Evolutionary conservation across 2,113 vertebrate species (phyloP), one percentile per base, ranked within the genome.

Genomic region (Prunella himalayana): DNA sequence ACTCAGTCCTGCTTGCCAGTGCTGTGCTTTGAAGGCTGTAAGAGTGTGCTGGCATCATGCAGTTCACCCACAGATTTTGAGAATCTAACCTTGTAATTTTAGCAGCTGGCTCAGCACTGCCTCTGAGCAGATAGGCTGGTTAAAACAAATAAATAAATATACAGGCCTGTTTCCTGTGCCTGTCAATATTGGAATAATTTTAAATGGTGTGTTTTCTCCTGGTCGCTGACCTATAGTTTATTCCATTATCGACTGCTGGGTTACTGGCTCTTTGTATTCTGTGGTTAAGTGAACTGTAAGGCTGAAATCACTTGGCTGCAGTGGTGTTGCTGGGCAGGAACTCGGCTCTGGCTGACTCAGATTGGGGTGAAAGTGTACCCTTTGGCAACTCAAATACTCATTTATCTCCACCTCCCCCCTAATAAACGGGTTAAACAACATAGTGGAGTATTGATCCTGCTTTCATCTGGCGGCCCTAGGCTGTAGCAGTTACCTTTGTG

Each of bases 201-300:
- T 95, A 96, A 97, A 92, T 95, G 82, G 92, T 95, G 88, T 94
- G 86, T 95, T 96, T 96, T 97, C 80, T 94, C 77, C 88, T 94
- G 95, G 93, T 94, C 92, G 33, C 88, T 96, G 95, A 96, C 95
- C 96, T 95, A 86, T 93, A 71, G 96, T 95, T 95, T 97, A 94
- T 97, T 94, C 94, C 91, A 94, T 96, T 97, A 96, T 92, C 20
- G 57, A 93, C 92, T 94, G 95, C 94, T 86, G 95, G 86, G 88
- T 94, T 97, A 76, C 86, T 95, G 93, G 94, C 94, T 94, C 90
- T 94, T 84, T 88, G 73, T 85, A 10, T 72, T 76, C 86, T 71
- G 88, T 77, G 92, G 88, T 57, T 78, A 92, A 96, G 93, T 88
- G 94, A 95, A 82, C 90, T 79, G 93, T 84, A 35, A 93, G 88